These are phyloP conservation scores for Silurus glanis DNA, from an alignment of 2,113 vertebrate genomes.

Conservation along the genomic window DNA sequence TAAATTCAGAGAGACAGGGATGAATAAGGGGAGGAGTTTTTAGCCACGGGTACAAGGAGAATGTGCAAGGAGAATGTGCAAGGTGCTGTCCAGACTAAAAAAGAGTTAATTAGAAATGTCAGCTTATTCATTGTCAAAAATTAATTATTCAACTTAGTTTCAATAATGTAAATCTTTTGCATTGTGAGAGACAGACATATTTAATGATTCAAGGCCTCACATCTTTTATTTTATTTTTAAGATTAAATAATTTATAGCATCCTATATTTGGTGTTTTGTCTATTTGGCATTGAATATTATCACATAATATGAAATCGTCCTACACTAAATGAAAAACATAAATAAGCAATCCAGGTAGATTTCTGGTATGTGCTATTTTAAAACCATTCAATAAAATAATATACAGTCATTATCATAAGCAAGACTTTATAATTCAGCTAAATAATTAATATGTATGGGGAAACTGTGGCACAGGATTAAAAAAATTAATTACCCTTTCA, in stretches of 20 bases:
- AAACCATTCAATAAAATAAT: not conserved
- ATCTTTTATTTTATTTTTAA: not conserved
- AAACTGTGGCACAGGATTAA: not conserved
- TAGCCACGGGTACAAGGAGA: slow-evolving; percentile 76
- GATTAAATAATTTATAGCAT: slow-evolving; percentile 26
- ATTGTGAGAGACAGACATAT: slow-evolving; percentile 20
- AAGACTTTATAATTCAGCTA: not conserved
- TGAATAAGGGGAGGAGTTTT: slow-evolving; percentile 11
- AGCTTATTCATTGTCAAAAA: slow-evolving; percentile 58
- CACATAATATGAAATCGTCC: not conserved
- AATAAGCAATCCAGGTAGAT: not conserved
- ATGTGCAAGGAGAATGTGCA: slow-evolving; percentile 68
- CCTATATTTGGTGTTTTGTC: slow-evolving; percentile 25
- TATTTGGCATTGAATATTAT: not conserved
- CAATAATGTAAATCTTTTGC: slow-evolving; percentile 71
- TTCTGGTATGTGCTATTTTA: not conserved
- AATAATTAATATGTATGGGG: not conserved
- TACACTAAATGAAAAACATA: not conserved
- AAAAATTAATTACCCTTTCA: not conserved
- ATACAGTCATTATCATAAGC: not conserved
- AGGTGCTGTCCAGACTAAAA: slow-evolving; percentile 74
- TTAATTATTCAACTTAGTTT: slow-evolving; percentile 71
- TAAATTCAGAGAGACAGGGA: slow-evolving; percentile 79
- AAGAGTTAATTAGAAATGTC: slow-evolving; percentile 72
- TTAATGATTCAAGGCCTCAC: not conserved